phyloP scores from a whole-genome alignment of 2,888 invertebrate genomes.

The Acanthosoma haemorrhoidale region DNA sequence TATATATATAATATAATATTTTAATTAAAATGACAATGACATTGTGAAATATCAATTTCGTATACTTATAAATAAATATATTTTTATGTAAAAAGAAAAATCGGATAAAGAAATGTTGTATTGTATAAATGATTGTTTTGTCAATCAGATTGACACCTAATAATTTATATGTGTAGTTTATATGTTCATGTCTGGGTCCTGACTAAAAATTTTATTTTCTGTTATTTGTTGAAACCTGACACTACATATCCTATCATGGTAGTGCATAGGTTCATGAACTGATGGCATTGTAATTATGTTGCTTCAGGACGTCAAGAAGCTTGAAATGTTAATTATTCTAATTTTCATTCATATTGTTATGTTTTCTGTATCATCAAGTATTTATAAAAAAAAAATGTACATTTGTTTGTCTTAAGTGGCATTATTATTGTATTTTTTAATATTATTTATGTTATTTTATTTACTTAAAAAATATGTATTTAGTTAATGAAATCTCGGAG shows the following conservation, averaged over 20 bases:
- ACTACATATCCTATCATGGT: constrained; percentile 28
- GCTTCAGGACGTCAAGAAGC: too few species aligned
- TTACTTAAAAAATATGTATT: neutral
- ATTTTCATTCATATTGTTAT: neutral
- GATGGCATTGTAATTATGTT: neutral
- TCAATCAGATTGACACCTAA: constrained; percentile 28
- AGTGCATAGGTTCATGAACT: constrained; percentile 18
- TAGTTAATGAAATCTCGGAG: neutral
- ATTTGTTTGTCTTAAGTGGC: neutral
- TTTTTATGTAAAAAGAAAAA: neutral
- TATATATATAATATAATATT: neutral
- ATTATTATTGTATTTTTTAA: neutral
- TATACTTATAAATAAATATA: neutral
- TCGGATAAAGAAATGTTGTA: neutral
- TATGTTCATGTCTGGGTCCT: neutral
- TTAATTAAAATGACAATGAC: neutral
- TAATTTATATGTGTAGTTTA: neutral
- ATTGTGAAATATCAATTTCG: neutral
- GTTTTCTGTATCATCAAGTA: neutral
- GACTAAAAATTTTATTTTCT: constrained; percentile 14
- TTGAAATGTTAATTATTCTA: too few species aligned
- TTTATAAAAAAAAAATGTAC: neutral
- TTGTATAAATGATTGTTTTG: constrained; percentile 15
- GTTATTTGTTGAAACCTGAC: constrained; percentile 11
- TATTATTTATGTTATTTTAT: neutral